Evolutionary conservation across 2,888 invertebrate species (phyloP).

Genomic region (Lepidonotus clava): DNA sequence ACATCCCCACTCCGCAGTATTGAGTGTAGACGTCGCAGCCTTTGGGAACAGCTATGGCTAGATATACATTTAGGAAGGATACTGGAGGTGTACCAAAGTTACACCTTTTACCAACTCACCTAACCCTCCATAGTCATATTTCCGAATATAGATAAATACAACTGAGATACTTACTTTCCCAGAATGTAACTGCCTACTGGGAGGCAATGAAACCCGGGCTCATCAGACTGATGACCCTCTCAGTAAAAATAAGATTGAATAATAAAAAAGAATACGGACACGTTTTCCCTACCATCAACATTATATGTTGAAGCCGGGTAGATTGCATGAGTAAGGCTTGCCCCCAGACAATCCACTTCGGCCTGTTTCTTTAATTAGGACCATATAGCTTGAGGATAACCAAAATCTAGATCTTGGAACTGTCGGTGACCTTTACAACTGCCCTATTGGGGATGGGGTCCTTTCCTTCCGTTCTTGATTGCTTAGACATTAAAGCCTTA

Average conservation of each 20-base stretch:
- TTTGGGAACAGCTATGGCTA: slow-evolving; percentile 1
- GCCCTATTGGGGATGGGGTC: too few species aligned
- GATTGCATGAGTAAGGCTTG: slow-evolving; percentile 18
- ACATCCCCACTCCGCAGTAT: not conserved
- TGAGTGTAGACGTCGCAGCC: not conserved
- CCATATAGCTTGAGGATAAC: slow-evolving; percentile 10
- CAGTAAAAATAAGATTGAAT: too few species aligned
- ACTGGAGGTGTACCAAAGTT: not conserved
- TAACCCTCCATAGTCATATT: not conserved
- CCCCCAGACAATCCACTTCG: not conserved
- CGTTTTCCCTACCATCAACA: slow-evolving; percentile 16
- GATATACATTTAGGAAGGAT: not conserved
- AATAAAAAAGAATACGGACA: too few species aligned
- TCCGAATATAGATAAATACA: too few species aligned
- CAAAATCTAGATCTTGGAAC: slow-evolving; percentile 24
- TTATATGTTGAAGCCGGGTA: not conserved
- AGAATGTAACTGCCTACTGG: too few species aligned
- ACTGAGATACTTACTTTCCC: too few species aligned
- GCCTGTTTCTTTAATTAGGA: slow-evolving; percentile 37
- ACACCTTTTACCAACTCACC: not conserved
- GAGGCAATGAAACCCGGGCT: too few species aligned
- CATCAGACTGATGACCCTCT: too few species aligned
- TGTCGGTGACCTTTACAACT: not conserved
- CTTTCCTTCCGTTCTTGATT: too few species aligned
- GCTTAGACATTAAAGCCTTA: too few species aligned